Evolutionary conservation across 1,140 invertebrate genomes (phyloP), one percentile per base, ranked within the genome.

Genomic region (Drosophila miranda): DNA sequence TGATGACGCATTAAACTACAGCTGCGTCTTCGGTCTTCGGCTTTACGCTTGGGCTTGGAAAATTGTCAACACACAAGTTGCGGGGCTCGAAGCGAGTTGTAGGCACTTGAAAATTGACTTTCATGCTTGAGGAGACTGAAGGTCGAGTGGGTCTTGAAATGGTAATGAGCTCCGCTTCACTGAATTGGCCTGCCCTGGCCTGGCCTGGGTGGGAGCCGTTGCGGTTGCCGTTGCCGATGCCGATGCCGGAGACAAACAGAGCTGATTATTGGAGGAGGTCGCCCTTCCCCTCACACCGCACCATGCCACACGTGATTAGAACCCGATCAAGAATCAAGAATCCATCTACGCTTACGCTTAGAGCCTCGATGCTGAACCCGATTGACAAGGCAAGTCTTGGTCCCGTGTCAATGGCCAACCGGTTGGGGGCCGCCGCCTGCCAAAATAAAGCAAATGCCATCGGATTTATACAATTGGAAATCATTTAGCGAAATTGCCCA

Each of bases 101-200:
- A 46, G 54, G 57, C 58, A 69, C 64, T 76, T 68, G 55, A 52
- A 45, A 58, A 52, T 69, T 76, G 73, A 73, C 72, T 76, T 75
- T 75, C 72, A 75, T 75, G 72, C 72, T 54, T 75, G 44, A 75
- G 48, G 54, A 52, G 62, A 58, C 56, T 14, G 55, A 75, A 75
- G 72, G 72, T 50, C 73, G 46, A 46, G 38, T 52, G 45, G 51
- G 63, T 74, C 70, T 74, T 53, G 60, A 54, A 54, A 48, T 68
- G 64, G 62, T 68, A 68, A 68, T 68, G 66, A 68, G 66, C 30
- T 44, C 55, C 51, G 66, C 66, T 68, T 51, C 50, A 68, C 62
- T 56, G 66, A 38, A 13, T 11, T 38, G 11, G 34, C 34, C 34
- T 11, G 34, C 8, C 8, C 7, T 3, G 8, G 8, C 30, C 28